Conservation (phyloP, 1,140 invertebrate species). For the Drosophila aff. region DNA sequence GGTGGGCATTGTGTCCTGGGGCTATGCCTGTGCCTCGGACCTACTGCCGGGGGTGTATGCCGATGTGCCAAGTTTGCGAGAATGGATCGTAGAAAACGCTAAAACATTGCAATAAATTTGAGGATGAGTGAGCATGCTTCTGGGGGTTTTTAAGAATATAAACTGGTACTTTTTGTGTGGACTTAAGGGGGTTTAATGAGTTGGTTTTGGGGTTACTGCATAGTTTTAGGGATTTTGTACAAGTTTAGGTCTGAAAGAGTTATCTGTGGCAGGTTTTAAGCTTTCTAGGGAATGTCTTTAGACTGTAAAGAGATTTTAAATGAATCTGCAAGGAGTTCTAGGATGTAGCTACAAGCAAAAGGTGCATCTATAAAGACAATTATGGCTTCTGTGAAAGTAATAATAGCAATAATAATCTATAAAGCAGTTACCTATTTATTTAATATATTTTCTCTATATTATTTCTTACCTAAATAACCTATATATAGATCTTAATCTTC, state of each 20-base stretch:
- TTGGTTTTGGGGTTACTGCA: neutral
- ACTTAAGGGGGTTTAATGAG: neutral
- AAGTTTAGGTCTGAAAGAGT: neutral
- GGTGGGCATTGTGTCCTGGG: constrained; percentile 89
- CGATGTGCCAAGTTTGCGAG: constrained; percentile 85
- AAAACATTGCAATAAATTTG: constrained; percentile 2
- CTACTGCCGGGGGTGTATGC: constrained; percentile 89
- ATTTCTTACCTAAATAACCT: neutral
- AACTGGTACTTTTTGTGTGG: neutral
- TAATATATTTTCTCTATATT: neutral
- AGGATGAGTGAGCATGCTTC: constrained; percentile 11
- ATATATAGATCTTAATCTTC: neutral
- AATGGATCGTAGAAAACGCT: constrained; percentile 74
- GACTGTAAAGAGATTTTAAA: neutral
- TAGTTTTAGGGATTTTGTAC: neutral
- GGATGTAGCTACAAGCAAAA: no score
- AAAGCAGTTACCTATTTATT: neutral
- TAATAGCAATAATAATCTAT: no score
- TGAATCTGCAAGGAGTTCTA: no score
- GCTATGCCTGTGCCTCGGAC: constrained; percentile 87
- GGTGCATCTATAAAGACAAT: no score
- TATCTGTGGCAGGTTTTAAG: neutral
- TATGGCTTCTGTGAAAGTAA: neutral
- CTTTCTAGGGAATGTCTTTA: neutral
- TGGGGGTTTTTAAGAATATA: neutral